Conservation (phyloP, 2,797 vertebrate genomes). For the Pseudochromis fuscus region DNA sequence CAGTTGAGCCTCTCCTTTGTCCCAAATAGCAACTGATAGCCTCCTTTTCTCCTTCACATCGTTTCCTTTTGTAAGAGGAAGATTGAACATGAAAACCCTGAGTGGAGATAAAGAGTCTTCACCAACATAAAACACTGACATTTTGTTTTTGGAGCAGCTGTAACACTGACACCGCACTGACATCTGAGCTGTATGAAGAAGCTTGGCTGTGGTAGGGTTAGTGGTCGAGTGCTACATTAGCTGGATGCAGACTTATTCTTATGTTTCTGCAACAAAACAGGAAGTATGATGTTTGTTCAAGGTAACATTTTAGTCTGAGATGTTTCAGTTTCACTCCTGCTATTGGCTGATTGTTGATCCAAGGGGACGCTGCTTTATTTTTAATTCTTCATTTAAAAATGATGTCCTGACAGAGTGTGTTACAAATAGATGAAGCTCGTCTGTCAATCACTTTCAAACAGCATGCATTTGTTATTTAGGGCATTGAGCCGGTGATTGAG, state of each 20-base stretch:
- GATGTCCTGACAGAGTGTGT: conserved; percentile 23
- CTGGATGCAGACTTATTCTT: no score
- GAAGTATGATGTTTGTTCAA: conserved; percentile 4
- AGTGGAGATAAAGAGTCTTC: conserved; percentile 7
- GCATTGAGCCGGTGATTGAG: conserved; percentile 7
- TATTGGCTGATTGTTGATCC: conserved; percentile 10
- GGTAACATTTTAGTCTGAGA: conserved; percentile 20
- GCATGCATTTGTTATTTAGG: conserved; percentile 5
- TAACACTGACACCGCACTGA: neutral
- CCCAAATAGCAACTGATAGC: conserved; percentile 13
- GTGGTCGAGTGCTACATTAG: neutral
- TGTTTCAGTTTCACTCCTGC: conserved; percentile 11
- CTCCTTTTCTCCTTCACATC: conserved; percentile 8
- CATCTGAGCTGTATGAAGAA: conserved; percentile 17
- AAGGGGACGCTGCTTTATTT: conserved; percentile 35
- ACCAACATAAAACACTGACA: conserved; percentile 27
- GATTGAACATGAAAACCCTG: conserved; percentile 24
- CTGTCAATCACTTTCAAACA: conserved; percentile 48
- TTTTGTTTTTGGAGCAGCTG: conserved; percentile 16
- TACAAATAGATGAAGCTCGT: conserved; percentile 38
- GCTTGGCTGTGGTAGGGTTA: neutral
- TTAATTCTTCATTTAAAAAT: conserved; percentile 40
- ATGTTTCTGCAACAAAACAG: no score
- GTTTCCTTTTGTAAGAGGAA: conserved; percentile 24
- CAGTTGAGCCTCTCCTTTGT: conserved; percentile 43